phyloP scores from a whole-genome alignment of 2,888 invertebrate species.

The Helleia helle region DNA sequence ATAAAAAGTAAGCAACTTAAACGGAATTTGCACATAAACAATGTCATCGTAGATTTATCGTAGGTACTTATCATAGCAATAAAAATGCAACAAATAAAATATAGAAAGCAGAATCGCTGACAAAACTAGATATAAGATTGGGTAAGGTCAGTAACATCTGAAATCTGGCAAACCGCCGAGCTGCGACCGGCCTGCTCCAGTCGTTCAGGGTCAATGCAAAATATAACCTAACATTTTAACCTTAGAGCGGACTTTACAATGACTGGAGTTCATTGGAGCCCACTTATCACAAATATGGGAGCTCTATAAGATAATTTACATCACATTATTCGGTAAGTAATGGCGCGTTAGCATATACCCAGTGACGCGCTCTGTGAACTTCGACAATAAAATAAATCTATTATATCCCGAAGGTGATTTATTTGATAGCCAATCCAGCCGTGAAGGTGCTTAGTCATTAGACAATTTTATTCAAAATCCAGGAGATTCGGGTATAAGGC shows the following conservation, averaged over 20 bases:
- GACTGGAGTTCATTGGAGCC: constrained; percentile 13
- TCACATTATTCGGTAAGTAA: constrained; percentile 16
- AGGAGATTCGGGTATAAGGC: neutral
- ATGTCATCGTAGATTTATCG: no score
- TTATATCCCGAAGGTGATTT: constrained; percentile 6
- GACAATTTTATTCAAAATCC: constrained; percentile 2
- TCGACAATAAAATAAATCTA: constrained; percentile 9
- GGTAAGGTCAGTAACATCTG: constrained; percentile 29
- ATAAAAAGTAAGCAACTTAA: no score
- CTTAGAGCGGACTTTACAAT: constrained; percentile 21
- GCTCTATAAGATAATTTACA: constrained; percentile 12
- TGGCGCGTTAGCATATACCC: constrained; percentile 12
- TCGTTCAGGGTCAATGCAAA: constrained; percentile 17
- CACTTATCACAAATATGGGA: constrained; percentile 9
- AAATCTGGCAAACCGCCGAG: constrained; percentile 25
- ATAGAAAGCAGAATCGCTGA: constrained; percentile 12
- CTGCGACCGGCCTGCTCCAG: constrained; percentile 17
- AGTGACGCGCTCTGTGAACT: constrained; percentile 4
- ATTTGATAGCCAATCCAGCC: neutral
- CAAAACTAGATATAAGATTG: constrained; percentile 24
- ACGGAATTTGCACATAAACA: no score
- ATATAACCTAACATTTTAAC: constrained; percentile 19
- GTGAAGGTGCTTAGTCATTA: constrained; percentile 4
- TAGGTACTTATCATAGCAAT: no score
- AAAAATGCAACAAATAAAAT: neutral